Conservation (phyloP, 2,113 vertebrate genomes). For the Chamaetylas fuelleborni region DNA sequence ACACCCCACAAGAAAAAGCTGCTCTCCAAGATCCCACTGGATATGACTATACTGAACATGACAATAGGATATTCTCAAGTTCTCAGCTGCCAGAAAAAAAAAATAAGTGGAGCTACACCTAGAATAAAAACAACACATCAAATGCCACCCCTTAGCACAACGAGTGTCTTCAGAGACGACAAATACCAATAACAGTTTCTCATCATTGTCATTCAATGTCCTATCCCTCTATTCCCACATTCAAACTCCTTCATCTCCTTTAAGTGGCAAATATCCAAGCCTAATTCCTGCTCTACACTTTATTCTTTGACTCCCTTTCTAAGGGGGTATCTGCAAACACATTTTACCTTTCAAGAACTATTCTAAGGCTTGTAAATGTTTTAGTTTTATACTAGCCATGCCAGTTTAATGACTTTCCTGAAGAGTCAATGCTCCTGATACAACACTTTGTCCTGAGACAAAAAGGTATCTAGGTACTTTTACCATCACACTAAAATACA, state of each 20-base stretch:
- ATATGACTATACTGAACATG: background rate
- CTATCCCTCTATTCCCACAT: background rate
- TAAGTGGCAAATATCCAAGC: background rate
- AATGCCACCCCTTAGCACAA: background rate
- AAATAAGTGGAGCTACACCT: rapidly evolving
- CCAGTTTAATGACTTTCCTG: background rate
- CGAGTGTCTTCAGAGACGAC: background rate
- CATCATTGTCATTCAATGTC: background rate
- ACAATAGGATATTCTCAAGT: background rate
- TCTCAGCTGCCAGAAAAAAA: background rate
- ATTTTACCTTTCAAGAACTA: background rate
- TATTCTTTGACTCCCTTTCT: background rate
- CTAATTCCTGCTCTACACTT: background rate
- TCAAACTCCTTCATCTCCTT: background rate
- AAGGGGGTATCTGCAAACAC: background rate
- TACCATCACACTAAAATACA: background rate
- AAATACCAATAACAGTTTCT: background rate
- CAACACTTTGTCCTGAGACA: background rate
- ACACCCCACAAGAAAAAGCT: background rate
- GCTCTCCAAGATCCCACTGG: background rate
- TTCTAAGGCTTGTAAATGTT: background rate
- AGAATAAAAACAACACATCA: background rate
- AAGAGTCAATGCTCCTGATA: background rate
- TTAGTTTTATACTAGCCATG: background rate
- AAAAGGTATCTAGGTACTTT: background rate